A percentile compares a stretch with the other conserved stretches of the same genome.
phyloP scores from a whole-genome alignment of 1,140 invertebrate species.

The Cherax destructor region DNA sequence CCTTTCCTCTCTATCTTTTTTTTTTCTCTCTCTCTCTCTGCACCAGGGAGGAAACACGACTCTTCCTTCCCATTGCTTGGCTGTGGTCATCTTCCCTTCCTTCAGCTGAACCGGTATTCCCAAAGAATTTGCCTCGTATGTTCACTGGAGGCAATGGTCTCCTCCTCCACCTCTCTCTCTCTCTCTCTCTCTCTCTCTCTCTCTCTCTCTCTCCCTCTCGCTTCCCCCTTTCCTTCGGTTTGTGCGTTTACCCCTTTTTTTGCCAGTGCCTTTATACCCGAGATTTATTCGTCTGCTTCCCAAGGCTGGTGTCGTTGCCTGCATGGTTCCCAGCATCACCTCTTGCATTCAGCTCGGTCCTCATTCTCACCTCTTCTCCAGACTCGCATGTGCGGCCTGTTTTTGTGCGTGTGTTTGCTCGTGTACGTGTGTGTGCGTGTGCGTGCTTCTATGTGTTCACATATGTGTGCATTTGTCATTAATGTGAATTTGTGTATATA shows the following conservation, averaged over 20 bases:
- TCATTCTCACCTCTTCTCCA: slow-evolving; percentile 42
- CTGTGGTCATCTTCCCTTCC: background rate
- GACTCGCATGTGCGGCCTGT: background rate
- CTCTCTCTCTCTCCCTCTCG: background rate
- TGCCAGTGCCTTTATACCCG: slow-evolving; percentile 58
- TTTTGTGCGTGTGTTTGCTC: slow-evolving; percentile 29
- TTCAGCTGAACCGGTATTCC: no score
- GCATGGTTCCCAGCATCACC: slow-evolving; percentile 31
- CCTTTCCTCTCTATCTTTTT: slow-evolving; percentile 2
- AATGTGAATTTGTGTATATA: no score
- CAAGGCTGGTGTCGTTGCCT: slow-evolving; percentile 43
- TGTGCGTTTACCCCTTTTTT: slow-evolving; percentile 45
- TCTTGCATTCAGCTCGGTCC: slow-evolving; percentile 21
- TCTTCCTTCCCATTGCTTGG: slow-evolving; percentile 49
- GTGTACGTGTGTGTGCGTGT: slow-evolving; percentile 45
- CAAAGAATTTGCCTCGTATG: no score
- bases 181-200: no score
- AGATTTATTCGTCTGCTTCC: slow-evolving; percentile 59
- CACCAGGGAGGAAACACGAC: slow-evolving; percentile 24
- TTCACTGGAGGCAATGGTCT: no score
- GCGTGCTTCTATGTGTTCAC: slow-evolving; percentile 25
- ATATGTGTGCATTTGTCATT: slow-evolving; percentile 20
- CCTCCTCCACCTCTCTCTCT: no score
- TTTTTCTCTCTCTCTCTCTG: slow-evolving; percentile 3
- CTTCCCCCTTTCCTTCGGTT: slow-evolving; percentile 26